Evolutionary conservation across 1,140 invertebrate genomes (phyloP), one percentile per base, ranked within the genome.

Genomic region (Ridgeia piscesae): DNA sequence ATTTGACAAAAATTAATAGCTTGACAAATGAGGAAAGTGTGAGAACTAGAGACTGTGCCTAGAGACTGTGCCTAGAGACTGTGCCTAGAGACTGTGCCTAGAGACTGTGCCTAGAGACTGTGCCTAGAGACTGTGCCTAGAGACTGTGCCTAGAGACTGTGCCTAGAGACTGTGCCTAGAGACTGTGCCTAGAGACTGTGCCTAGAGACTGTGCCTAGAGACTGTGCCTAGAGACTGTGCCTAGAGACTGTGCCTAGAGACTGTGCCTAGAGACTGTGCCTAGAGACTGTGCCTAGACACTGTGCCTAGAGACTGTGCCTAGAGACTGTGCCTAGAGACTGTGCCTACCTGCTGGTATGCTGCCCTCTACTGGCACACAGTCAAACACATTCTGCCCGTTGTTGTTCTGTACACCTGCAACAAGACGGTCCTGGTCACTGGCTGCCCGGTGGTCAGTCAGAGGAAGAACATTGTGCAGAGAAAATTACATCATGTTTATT

Each of bases 301-400:
- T n/a, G n/a, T n/a, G n/a, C n/a, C 42, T 42, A 42, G 11, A 90
- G 58, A 77, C 21, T 88, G 88, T 92, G 6, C 33, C n/a, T 90
- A 90, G 11, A 90, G 58, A 77, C 21, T 88, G 88, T 92, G 6
- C 33, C 42, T 42, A 42, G 11, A 90, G 58, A 77, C 21, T 88
- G 88, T 92, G 6, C 33, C n/a, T 90, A 90, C 33, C 33, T 90
- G 35, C 58, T 77, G 58, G 58, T 90, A 35, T 90, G 17, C 92
- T 94, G 11, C 96, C 96, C 92, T 95, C 94, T 27, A 94, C 92
- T 42, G 96, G 96, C 35, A 95, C 95, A 89, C 95, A 93, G 92
- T 96, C 96, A 95, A 96, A 96, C n/a, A 95, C 95, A 93, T 94
- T 94, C 77, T 95, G 94, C 35, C 96, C 96, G 93, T 94, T 95